Conservation (phyloP, 2,797 vertebrate species). For the Echeneis naucrates region DNA sequence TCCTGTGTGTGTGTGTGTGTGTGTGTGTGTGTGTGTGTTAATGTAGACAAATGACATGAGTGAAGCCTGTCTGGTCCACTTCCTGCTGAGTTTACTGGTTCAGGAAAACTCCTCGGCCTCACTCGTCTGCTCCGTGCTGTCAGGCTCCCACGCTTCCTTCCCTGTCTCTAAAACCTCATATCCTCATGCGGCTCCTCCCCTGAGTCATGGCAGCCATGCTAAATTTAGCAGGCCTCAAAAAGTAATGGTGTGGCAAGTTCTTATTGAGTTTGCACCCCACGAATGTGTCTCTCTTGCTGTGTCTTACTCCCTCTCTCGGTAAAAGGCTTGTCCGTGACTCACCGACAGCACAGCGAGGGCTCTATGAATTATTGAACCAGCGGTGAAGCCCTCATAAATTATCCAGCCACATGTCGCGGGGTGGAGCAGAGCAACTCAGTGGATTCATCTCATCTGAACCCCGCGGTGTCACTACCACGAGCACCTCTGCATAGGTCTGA, state of each 20-base stretch:
- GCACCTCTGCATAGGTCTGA: slow-evolving; percentile 25
- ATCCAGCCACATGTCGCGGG: slow-evolving; percentile 78
- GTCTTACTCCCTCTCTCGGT: slow-evolving; percentile 30
- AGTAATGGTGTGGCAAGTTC: slow-evolving; percentile 59
- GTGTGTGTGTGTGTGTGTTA: slow-evolving; percentile 24
- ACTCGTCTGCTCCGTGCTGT: slow-evolving; percentile 6
- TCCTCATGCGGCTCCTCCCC: slow-evolving; percentile 29
- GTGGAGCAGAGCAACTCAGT: slow-evolving; percentile 54
- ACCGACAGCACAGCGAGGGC: slow-evolving; percentile 56
- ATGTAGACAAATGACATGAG: slow-evolving; percentile 14
- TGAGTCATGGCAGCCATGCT: slow-evolving; percentile 59
- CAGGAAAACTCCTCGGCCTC: slow-evolving; percentile 16
- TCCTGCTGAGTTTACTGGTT: slow-evolving; percentile 25
- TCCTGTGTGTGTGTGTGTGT: slow-evolving; percentile 6
- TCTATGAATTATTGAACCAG: slow-evolving; percentile 88
- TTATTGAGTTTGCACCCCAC: slow-evolving; percentile 47
- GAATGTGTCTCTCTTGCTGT: slow-evolving; percentile 27
- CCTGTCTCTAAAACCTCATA: slow-evolving; percentile 47
- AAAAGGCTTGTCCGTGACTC: slow-evolving; percentile 72
- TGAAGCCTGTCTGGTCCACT: slow-evolving; percentile 5
- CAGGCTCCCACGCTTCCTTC: slow-evolving; percentile 40
- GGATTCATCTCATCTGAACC: slow-evolving; percentile 50
- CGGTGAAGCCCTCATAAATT: slow-evolving; percentile 88
- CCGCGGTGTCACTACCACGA: slow-evolving; percentile 56
- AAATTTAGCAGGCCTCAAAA: slow-evolving; percentile 69